These are phyloP conservation scores for Plectropomus leopardus DNA, from an alignment of 2,113 vertebrate genomes.

Conservation along the genomic window DNA sequence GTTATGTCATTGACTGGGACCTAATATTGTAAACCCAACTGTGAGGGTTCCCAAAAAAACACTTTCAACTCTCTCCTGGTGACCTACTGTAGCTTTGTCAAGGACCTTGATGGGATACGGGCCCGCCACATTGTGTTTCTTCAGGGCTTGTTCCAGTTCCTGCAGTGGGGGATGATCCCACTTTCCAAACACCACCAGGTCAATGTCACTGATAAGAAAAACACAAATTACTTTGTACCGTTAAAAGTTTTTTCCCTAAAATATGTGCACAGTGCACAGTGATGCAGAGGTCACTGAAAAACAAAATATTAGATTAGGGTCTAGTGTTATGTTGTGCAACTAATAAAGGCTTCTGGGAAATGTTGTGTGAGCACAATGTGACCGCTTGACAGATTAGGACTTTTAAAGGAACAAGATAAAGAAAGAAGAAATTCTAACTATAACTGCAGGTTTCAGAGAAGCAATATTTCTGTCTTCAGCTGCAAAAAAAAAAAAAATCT, in stretches of 20 bases:
- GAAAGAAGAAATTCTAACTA: background rate
- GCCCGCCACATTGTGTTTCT: constrained; percentile 92
- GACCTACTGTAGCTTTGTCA: constrained; percentile 96
- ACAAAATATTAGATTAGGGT: background rate
- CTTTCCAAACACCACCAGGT: constrained; percentile 97
- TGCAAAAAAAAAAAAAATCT: background rate
- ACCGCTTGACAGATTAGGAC: background rate
- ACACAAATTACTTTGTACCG: background rate
- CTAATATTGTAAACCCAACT: background rate
- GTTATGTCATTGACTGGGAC: background rate
- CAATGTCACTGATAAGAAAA: constrained; percentile 91
- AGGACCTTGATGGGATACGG: constrained; percentile 96
- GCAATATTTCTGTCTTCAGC: background rate
- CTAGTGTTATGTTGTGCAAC: background rate
- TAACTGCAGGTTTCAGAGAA: background rate
- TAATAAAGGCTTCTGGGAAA: no score
- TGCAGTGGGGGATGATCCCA: constrained; percentile 96
- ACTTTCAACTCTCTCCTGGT: background rate
- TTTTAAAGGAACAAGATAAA: background rate
- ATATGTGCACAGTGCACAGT: background rate
- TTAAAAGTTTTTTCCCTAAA: background rate
- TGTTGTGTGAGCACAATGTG: background rate
- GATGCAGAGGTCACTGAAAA: background rate
- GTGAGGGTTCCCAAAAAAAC: background rate
- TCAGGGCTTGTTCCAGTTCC: constrained; percentile 94